These are phyloP conservation scores for Trinectes maculatus DNA, from an alignment of 2,113 vertebrate species.

Conservation along the genomic window DNA sequence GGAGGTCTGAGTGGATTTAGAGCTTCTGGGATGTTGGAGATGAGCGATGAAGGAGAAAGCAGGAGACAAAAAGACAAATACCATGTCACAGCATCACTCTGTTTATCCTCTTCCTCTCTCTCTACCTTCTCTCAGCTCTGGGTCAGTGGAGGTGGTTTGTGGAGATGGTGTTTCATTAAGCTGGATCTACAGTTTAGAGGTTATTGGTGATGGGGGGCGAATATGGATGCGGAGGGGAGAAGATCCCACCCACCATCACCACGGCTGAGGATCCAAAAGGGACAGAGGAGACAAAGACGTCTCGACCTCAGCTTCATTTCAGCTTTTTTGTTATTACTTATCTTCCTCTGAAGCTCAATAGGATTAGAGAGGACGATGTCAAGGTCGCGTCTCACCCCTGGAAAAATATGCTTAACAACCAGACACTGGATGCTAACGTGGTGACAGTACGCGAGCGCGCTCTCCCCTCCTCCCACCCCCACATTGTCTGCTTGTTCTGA, in stretches of 20 bases:
- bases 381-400: constrained; percentile 49
- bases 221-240: not conserved
- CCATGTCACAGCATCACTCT: constrained; percentile 10
- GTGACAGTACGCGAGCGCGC: not conserved
- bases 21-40: constrained; percentile 2
- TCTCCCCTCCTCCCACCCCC: constrained; percentile 1
- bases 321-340: constrained; percentile 27
- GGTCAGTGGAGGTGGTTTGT: too few relatives aligned
- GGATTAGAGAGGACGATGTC: constrained; percentile 56
- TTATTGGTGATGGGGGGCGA: too few relatives aligned
- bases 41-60: constrained; percentile 25
- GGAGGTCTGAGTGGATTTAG: constrained; percentile 15
- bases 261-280: constrained; percentile 26
- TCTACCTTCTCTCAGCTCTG: not conserved
- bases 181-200: too few relatives aligned
- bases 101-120: not conserved
- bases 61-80: constrained; percentile 5
- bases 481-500: constrained; percentile 9
- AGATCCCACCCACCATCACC: constrained; percentile 4
- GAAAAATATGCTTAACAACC: too few relatives aligned
- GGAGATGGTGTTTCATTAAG: too few relatives aligned
- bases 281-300: constrained; percentile 9
- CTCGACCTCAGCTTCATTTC: constrained; percentile 11
- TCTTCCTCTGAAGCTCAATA: constrained; percentile 27
- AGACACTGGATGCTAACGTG: not conserved